Percentiles rank a stretch among this genome's conserved stretches.
These are phyloP conservation scores for Anagrus nilaparvatae DNA, from an alignment of 1,140 invertebrate genomes.

Conservation along the genomic window DNA sequence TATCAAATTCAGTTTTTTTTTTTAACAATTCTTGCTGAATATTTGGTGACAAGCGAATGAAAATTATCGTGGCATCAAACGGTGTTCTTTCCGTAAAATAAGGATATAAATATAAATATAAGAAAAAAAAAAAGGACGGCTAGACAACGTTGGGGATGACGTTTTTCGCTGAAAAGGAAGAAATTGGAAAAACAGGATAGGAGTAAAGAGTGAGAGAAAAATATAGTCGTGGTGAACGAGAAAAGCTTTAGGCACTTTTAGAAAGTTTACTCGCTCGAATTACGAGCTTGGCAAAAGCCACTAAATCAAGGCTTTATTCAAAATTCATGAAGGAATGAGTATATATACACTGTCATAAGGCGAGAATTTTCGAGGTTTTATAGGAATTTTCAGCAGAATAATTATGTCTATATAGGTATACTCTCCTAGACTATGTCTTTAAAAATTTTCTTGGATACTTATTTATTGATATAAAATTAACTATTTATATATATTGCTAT, in stretches of 20 bases:
- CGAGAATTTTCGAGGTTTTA: no score
- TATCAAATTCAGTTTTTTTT: no score
- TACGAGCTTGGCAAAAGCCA: slow-evolving; percentile 15
- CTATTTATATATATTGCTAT: no score
- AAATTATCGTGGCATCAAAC: slow-evolving; percentile 17
- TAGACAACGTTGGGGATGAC: no score
- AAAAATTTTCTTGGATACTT: no score
- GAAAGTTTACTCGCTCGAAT: slow-evolving; percentile 16
- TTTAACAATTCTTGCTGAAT: slow-evolving; percentile 7
- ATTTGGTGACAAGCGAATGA: slow-evolving; percentile 5
- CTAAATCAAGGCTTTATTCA: slow-evolving; percentile 19
- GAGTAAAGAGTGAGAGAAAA: neutral
- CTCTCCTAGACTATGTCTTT: no score
- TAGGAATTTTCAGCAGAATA: no score
- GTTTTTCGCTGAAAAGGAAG: no score
- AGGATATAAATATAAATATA: neutral
- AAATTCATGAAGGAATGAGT: slow-evolving; percentile 15
- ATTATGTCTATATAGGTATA: no score
- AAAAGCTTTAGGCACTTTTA: slow-evolving; percentile 11
- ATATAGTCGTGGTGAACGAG: neutral
- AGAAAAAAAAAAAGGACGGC: no score
- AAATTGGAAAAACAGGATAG: neutral
- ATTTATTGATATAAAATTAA: no score
- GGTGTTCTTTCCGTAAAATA: slow-evolving; percentile 2
- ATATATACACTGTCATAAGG: no score